phyloP scores from a whole-genome alignment of 1,140 invertebrate genomes.

The Latrodectus geometricus region DNA sequence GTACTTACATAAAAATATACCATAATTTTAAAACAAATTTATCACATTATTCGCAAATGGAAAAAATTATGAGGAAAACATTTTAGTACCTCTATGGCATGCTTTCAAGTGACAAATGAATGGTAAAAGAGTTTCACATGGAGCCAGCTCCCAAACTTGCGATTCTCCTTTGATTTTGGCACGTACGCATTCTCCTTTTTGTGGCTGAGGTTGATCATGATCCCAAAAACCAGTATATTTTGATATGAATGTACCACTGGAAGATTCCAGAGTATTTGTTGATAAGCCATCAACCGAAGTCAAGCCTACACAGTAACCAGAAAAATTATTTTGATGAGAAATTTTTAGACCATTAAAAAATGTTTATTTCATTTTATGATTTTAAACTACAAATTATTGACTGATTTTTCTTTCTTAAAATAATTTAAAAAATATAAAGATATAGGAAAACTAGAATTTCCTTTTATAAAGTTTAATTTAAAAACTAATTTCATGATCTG shows the following conservation, averaged over 20 bases:
- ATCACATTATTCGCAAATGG: conserved; percentile 18
- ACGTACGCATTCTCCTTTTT: conserved; percentile 87
- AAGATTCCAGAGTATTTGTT: conserved; percentile 93
- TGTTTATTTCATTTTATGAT: no score
- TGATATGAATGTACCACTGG: conserved; percentile 88
- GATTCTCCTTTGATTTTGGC: conserved; percentile 73
- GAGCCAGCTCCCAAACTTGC: conserved; percentile 92
- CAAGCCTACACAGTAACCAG: conserved; percentile 74
- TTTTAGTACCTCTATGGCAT: conserved; percentile 83
- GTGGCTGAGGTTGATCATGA: conserved; percentile 83
- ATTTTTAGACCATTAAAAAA: no score
- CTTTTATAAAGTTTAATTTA: no score
- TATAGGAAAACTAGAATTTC: no score
- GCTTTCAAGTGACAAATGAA: conserved; percentile 93
- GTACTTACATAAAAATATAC: not conserved
- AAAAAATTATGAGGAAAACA: not conserved
- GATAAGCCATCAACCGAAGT: conserved; percentile 89
- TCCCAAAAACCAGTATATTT: conserved; percentile 82
- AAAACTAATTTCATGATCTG: no score
- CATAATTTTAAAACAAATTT: conserved; percentile 8
- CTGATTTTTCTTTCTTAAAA: no score
- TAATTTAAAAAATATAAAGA: no score
- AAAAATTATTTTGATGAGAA: not conserved
- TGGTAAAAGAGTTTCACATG: conserved; percentile 91
- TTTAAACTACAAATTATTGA: no score